Conservation (phyloP, 2,797 vertebrate genomes). For the Hozukius guyotensis region DNA sequence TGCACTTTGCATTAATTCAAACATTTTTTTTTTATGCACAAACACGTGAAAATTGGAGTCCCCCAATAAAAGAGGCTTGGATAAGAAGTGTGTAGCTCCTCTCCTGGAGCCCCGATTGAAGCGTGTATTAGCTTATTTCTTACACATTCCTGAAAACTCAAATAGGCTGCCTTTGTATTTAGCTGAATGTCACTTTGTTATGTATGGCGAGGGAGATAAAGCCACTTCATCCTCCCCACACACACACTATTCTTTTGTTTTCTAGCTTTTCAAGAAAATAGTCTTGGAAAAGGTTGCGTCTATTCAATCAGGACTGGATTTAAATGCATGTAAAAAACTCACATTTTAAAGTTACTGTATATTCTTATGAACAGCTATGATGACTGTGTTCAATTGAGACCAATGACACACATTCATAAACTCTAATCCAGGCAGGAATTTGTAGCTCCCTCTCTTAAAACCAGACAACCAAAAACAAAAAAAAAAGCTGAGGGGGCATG, state of each 20-base stretch:
- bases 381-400: slow-evolving; percentile 1
- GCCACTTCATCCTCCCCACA: slow-evolving; percentile 24
- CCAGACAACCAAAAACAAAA: background rate
- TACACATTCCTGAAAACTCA: slow-evolving; percentile 61
- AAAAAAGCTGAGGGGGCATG: background rate
- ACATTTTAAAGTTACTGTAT: background rate
- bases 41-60: slow-evolving; percentile 87
- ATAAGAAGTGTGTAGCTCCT: slow-evolving; percentile 76
- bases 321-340: background rate
- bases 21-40: slow-evolving; percentile 83
- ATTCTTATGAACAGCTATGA: background rate
- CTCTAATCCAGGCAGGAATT: slow-evolving; percentile 45
- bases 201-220: slow-evolving; percentile 20
- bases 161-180: slow-evolving; percentile 31
- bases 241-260: slow-evolving; percentile 33
- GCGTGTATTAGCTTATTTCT: slow-evolving; percentile 76
- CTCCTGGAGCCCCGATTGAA: slow-evolving; percentile 77
- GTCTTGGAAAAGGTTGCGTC: background rate
- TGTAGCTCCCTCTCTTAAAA: slow-evolving; percentile 7
- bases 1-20: slow-evolving; percentile 91
- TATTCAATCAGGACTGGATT: background rate
- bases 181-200: slow-evolving; percentile 41
- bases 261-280: background rate
- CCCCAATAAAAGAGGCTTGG: slow-evolving; percentile 75
- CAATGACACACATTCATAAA: slow-evolving; percentile 35